phyloP scores from a whole-genome alignment of 2,888 invertebrate genomes.

The Cryptocheilus praepositus region DNA sequence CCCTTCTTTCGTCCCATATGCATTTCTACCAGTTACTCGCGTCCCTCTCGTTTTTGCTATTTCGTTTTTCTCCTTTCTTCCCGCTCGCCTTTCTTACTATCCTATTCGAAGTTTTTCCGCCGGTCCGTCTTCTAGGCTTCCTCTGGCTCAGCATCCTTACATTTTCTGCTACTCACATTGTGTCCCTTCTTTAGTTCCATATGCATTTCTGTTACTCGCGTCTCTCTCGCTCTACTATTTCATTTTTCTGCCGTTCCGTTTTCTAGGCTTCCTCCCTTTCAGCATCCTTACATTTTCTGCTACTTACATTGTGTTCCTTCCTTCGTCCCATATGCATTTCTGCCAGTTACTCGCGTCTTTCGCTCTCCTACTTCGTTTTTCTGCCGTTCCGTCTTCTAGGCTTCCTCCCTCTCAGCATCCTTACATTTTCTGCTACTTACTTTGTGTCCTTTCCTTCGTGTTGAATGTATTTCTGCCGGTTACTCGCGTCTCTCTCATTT shows the following conservation, averaged over 20 bases:
- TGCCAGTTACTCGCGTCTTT: slow-evolving; percentile 24
- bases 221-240: too few relatives aligned
- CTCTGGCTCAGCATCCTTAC: too few relatives aligned
- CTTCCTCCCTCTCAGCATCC: slow-evolving; percentile 8
- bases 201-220: too few relatives aligned
- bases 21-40: neutral
- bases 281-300: too few relatives aligned
- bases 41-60: slow-evolving; percentile 1
- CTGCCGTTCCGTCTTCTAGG: slow-evolving; percentile 17
- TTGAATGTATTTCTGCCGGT: neutral
- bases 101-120: slow-evolving; percentile 29
- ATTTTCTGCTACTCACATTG: too few relatives aligned
- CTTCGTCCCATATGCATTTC: slow-evolving; percentile 11
- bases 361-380: slow-evolving; percentile 32
- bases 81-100: neutral
- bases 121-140: too few relatives aligned
- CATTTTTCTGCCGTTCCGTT: too few relatives aligned
- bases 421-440: slow-evolving; percentile 24
- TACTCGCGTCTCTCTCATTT: slow-evolving; percentile 11
- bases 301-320: slow-evolving; percentile 6
- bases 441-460: neutral
- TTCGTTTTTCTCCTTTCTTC: neutral
- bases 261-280: too few relatives aligned
- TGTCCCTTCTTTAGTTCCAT: too few relatives aligned
- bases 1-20: neutral